phyloP scores from a whole-genome alignment of 2,888 invertebrate species.

The Rhagonycha fulva region DNA sequence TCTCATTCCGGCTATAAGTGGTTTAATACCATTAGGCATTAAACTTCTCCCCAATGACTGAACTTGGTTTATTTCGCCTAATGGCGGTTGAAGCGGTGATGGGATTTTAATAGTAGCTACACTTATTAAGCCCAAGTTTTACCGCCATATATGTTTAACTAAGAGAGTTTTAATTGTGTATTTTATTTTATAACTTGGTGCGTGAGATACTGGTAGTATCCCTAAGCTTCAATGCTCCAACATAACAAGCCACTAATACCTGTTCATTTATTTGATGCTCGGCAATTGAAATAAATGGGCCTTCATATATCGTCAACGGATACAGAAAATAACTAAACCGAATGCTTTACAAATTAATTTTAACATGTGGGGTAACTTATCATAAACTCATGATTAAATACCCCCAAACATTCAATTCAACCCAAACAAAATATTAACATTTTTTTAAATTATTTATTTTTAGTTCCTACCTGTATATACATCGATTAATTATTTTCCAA shows the following conservation, averaged over 20 bases:
- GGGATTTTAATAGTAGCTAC: constrained; percentile 52
- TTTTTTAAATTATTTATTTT: background rate
- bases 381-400: background rate
- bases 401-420: background rate
- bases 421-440: background rate
- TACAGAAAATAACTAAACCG: background rate
- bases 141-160: constrained; percentile 28
- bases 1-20: constrained; percentile 45
- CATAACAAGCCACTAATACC: constrained; percentile 39
- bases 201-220: constrained; percentile 40
- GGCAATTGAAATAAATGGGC: constrained; percentile 41
- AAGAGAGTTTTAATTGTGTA: constrained; percentile 41
- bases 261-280: constrained; percentile 41
- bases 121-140: constrained; percentile 41
- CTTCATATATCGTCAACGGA: constrained; percentile 27
- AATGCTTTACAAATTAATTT: background rate
- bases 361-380: background rate
- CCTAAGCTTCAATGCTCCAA: constrained; percentile 41
- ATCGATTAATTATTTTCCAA: background rate
- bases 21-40: constrained; percentile 47
- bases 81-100: constrained; percentile 51
- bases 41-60: constrained; percentile 42
- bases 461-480: background rate
- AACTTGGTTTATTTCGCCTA: constrained; percentile 47
- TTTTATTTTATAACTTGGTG: constrained; percentile 44